These are phyloP conservation scores for Lampropteryx suffumata DNA, from an alignment of 2,888 invertebrate genomes.

Conservation along the genomic window DNA sequence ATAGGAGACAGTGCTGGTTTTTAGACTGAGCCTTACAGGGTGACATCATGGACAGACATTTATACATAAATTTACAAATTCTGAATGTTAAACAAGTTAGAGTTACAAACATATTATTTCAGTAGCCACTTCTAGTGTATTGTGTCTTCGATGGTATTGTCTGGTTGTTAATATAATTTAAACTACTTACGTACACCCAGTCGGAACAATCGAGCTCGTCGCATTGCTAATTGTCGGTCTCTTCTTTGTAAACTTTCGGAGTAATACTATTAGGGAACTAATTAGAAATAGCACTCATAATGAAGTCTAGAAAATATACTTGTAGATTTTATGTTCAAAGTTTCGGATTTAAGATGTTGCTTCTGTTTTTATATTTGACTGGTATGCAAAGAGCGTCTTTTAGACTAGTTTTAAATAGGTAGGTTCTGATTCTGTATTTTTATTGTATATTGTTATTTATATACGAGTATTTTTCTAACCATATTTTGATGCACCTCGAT, in stretches of 20 bases:
- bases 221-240: slow-evolving; percentile 69
- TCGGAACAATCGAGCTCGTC: slow-evolving; percentile 62
- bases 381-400: no score
- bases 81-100: no score
- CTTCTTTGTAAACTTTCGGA: slow-evolving; percentile 47
- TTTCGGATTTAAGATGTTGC: neutral
- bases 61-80: no score
- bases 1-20: no score
- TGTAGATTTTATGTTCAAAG: neutral
- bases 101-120: no score
- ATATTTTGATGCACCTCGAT: no score
- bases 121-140: slow-evolving; percentile 35
- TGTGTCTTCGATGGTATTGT: slow-evolving; percentile 36
- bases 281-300: slow-evolving; percentile 27
- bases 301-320: slow-evolving; percentile 29
- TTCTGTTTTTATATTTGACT: neutral
- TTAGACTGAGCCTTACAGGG: no score
- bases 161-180: slow-evolving; percentile 65
- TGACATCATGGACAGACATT: no score
- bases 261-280: slow-evolving; percentile 49
- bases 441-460: no score
- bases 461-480: no score
- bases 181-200: slow-evolving; percentile 39
- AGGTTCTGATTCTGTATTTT: no score
- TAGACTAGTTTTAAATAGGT: no score